Conservation (phyloP, 2,888 invertebrate species). For the Acleris sparsana region DNA sequence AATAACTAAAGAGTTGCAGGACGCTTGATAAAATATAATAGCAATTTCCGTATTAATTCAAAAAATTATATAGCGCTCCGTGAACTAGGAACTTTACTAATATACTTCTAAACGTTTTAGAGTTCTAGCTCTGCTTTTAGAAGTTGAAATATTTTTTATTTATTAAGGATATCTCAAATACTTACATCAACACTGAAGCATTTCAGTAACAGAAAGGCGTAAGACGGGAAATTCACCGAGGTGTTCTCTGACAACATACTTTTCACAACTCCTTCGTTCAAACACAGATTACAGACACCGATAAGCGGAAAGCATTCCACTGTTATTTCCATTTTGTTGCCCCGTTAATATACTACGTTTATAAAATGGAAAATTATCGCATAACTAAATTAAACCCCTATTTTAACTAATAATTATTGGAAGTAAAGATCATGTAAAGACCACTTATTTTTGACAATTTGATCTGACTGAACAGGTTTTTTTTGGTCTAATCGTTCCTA, state of each 20-base stretch:
- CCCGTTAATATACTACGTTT: not conserved
- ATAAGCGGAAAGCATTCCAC: constrained; percentile 69
- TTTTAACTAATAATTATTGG: constrained; percentile 13
- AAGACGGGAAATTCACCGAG: constrained; percentile 54
- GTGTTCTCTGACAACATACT: constrained; percentile 65
- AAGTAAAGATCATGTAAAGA: constrained; percentile 3
- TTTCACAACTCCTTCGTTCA: constrained; percentile 68
- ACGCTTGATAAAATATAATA: too few relatives aligned
- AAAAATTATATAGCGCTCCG: too few relatives aligned
- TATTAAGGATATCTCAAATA: constrained; percentile 39
- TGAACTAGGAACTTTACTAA: too few relatives aligned
- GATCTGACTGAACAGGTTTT: too few relatives aligned
- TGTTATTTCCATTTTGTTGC: constrained; percentile 63
- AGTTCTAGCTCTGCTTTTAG: too few relatives aligned
- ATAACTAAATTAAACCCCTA: constrained; percentile 2
- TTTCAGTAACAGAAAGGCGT: constrained; percentile 66
- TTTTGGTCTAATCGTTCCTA: too few relatives aligned
- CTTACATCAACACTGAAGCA: constrained; percentile 76
- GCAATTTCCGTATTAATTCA: too few relatives aligned
- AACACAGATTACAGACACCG: constrained; percentile 73
- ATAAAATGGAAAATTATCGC: not conserved
- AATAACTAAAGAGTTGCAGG: too few relatives aligned
- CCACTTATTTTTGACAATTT: constrained; percentile 9
- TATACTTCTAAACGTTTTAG: too few relatives aligned
- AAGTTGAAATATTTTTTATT: not conserved